Percentiles rank a stretch among this genome's conserved stretches.
These are phyloP conservation scores for Amphimedon queenslandica DNA, from an alignment of 37 sponge, comb jelly and placozoan genomes.

Conservation along the genomic window DNA sequence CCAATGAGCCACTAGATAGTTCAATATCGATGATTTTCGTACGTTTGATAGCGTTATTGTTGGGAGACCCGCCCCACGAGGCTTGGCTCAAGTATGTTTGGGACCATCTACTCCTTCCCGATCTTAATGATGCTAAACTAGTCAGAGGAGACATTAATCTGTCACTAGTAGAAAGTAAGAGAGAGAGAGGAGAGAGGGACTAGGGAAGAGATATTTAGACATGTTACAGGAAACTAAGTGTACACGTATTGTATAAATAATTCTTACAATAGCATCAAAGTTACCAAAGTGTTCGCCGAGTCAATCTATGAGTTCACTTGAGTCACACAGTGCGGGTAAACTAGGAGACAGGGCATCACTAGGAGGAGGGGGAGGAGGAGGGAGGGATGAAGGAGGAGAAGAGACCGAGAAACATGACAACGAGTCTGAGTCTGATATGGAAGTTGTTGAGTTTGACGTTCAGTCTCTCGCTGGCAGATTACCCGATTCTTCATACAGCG, in stretches of 20 bases:
- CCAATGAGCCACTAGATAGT: constrained; percentile 38
- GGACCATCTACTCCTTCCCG: constrained; percentile 63
- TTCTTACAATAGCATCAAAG: no score
- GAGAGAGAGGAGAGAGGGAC: no score
- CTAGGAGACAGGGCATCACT: not conserved
- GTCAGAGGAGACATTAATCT: constrained; percentile 41
- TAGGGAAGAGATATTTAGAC: no score
- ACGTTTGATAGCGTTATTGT: constrained; percentile 41
- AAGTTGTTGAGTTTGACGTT: constrained; percentile 31
- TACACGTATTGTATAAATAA: no score
- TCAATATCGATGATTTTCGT: constrained; percentile 39
- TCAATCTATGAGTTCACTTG: not conserved
- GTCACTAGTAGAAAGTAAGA: constrained; percentile 34
- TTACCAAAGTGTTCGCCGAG: no score
- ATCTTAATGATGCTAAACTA: constrained; percentile 57
- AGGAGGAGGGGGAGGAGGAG: not conserved
- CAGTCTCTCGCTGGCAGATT: constrained; percentile 38
- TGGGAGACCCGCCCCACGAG: constrained; percentile 43
- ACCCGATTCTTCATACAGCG: constrained; percentile 57
- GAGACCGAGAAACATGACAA: not conserved
- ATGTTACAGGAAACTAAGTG: no score
- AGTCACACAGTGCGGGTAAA: not conserved
- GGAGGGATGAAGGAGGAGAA: not conserved
- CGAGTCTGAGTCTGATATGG: constrained; percentile 14
- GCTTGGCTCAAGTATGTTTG: constrained; percentile 56